Evolutionary conservation across 1,140 invertebrate species (phyloP), one percentile per base, ranked within the genome.

Genomic region (Bombus impatiens): DNA sequence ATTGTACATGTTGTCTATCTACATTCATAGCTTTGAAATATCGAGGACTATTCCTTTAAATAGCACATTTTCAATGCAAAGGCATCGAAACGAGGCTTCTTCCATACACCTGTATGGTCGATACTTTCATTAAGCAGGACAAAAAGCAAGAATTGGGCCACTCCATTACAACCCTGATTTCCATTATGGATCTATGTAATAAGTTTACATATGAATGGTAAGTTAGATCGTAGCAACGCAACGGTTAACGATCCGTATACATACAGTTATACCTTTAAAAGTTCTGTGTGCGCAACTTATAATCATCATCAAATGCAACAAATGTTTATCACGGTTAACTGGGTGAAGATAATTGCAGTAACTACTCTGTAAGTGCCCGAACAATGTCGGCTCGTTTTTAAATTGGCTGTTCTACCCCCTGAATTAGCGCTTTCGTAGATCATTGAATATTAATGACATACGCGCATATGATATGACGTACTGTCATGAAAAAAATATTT

Each of bases 141-240:
- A 71, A 42, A 70, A 70, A 42, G 65, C 82, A 37, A 44, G 76
- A 84, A 84, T 68, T 57, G 32, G 82, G 82, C 15, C 82, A 37
- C n/a, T 78, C 62, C 65, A 71, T 71, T 71, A 62, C 22, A 40
- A 25, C 9, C n/a, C 13, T 32, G 65, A 25, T 71, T 71, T 84
- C 65, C 76, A 84, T 78, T 47, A 32, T 22, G 25, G 35, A 8
- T 13, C 62, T 3, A 0, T 68, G 22, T 68, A 53, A 77, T 57
- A 70, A 59, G n/a, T 72, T 71, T 59, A 79, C 40, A 35, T 37
- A 28, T 37, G 82, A 57, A 79, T 53, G 42, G 67, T 8, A 79
- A 71, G 72, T 84, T 79, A 70, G 76, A 77, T 78, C 18, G 35
- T 37, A 59, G 3, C 13, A 12, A 18, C 18, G 65, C 18, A 9